Percentiles rank a stretch among this genome's conserved stretches.
These are phyloP conservation scores for Pyrgus malvae DNA, from an alignment of 2,888 invertebrate species.

Conservation along the genomic window DNA sequence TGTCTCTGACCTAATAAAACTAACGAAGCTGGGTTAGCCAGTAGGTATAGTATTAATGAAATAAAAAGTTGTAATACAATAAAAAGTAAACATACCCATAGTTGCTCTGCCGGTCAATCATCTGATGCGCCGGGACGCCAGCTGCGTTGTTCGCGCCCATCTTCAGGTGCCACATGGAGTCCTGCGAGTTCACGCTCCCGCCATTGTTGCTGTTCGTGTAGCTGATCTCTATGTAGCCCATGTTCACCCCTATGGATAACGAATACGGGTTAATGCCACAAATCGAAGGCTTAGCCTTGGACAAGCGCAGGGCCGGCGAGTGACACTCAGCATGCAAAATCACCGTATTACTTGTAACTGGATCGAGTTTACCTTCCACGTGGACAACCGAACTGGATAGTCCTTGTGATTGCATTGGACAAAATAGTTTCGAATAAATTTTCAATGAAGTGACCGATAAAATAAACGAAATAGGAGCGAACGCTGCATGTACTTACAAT, in stretches of 20 bases:
- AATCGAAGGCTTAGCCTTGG: background rate
- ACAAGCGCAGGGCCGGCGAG: background rate
- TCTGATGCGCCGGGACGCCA: constrained; percentile 72
- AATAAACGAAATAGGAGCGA: background rate
- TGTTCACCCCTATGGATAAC: constrained; percentile 86
- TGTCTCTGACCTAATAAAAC: too few relatives aligned
- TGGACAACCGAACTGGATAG: constrained; percentile 49
- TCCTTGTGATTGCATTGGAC: constrained; percentile 41
- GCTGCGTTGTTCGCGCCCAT: constrained; percentile 89
- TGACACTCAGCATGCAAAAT: constrained; percentile 34
- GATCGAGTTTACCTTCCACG: constrained; percentile 51
- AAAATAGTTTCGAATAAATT: constrained; percentile 22
- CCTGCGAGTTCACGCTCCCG: constrained; percentile 97
- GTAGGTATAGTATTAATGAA: background rate
- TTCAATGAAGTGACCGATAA: background rate
- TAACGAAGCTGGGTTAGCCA: too few relatives aligned
- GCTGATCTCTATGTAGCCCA: constrained; percentile 95
- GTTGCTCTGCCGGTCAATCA: constrained; percentile 85
- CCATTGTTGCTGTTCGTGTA: constrained; percentile 97
- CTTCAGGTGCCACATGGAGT: constrained; percentile 97
- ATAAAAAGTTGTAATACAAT: background rate
- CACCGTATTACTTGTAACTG: constrained; percentile 33
- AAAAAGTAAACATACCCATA: constrained; percentile 74
- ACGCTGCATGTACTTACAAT: constrained; percentile 91
- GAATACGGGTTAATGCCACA: background rate